Base-by-base conservation (phyloP, 1,140 invertebrate genomes). In the Temnothorax curvispinosus region DNA sequence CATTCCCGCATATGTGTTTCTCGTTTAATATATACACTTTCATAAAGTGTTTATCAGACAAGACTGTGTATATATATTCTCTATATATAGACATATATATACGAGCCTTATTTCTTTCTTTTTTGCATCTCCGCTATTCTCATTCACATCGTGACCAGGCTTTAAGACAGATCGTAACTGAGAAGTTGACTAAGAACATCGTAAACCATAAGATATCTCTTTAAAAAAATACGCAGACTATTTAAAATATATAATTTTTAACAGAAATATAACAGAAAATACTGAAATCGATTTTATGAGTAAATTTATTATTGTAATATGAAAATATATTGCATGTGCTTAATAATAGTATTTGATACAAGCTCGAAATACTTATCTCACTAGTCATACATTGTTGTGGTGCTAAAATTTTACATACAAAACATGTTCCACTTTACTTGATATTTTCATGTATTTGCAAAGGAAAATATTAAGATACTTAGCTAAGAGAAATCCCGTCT, bases 1-100 rank as follows among this genome's bases (percentile, higher is more conserved):
- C 50, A 27, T 27, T 27, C 27, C 27, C 27, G 27, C 27, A 1
- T 27, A 0, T 27, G 13, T 64, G 15, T 74, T 52, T 38, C 71
- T 74, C 32, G 6, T 38, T 38, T 54, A 54, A 74, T 50, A 54
- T 4, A 50, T 71, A 56, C 32, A 13, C 52, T 75, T 35, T 35
- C n/a, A n/a, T 74, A 41, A 56, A 75, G 18, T 75, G 13, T 52
- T 21, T 75, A 75, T 74, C 71, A 21, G 18, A 54, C 15, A 74
- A 52, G 44, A 74, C 27, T 27, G 18, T 50, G 21, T 54, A 54
- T 54, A 74, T 8, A 44, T 44, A 44, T 44, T 44, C 8, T 44
- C 41, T 44, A 44, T 2, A 44, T 44, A 9, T 44, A 44, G 41
- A 44, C 8, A 44, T 44, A 44, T 44, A 41, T 41, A 6, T 41